These are phyloP conservation scores for Argyresthia albistria DNA, from an alignment of 2,888 invertebrate species.

Conservation along the genomic window DNA sequence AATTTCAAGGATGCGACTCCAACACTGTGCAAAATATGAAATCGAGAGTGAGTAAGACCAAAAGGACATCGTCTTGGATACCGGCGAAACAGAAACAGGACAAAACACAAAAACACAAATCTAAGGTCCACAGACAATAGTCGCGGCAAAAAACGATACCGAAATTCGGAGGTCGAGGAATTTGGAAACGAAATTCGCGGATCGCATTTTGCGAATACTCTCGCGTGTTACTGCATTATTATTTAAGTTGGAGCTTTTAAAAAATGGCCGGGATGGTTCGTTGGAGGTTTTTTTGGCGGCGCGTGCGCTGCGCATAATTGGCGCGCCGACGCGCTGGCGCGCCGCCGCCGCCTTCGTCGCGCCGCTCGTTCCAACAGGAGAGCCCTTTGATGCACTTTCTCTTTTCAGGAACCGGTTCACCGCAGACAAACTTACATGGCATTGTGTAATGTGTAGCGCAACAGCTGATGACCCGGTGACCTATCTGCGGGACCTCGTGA, in stretches of 20 bases:
- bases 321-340: constrained; percentile 40
- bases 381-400: not conserved
- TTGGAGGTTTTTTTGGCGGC: constrained; percentile 56
- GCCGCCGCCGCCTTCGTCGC: not conserved
- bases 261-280: constrained; percentile 52
- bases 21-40: not conserved
- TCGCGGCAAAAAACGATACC: constrained; percentile 46
- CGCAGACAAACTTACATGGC: too few relatives aligned
- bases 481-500: too few relatives aligned
- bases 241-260: constrained; percentile 61
- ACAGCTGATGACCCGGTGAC: too few relatives aligned
- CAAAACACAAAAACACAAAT: constrained; percentile 37
- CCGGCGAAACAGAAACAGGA: constrained; percentile 34
- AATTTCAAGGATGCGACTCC: too few relatives aligned
- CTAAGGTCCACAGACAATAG: constrained; percentile 53
- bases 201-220: constrained; percentile 68
- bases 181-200: constrained; percentile 65
- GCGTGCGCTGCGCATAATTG: constrained; percentile 66
- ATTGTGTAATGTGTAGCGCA: too few relatives aligned
- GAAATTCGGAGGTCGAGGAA: constrained; percentile 40
- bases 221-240: constrained; percentile 73
- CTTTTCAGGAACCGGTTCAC: not conserved
- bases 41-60: not conserved
- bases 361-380: not conserved
- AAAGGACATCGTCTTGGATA: constrained; percentile 16